Evolutionary conservation across 1,140 invertebrate species (phyloP).

Genomic region (Luehdorfia chinensis): DNA sequence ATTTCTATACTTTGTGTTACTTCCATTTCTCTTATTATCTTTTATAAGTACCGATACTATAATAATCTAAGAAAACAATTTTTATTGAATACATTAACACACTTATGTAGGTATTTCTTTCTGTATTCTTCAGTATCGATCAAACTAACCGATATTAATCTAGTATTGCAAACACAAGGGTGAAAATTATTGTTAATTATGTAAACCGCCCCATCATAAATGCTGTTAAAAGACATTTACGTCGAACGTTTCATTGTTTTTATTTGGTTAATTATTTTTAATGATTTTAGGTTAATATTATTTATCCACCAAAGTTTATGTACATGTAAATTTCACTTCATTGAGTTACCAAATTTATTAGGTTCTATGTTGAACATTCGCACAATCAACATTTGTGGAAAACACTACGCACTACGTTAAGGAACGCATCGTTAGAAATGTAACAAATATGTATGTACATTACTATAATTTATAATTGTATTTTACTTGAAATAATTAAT

Average conservation of each 20-base stretch:
- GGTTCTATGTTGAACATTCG: slow-evolving; percentile 36
- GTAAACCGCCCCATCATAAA: slow-evolving; percentile 20
- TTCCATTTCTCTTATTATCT: neutral
- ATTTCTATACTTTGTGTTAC: slow-evolving; percentile 13
- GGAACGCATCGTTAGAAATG: too few species aligned
- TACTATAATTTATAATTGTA: too few species aligned
- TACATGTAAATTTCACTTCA: slow-evolving; percentile 32
- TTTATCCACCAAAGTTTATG: slow-evolving; percentile 63
- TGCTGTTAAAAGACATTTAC: slow-evolving; percentile 54
- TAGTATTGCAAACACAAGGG: neutral
- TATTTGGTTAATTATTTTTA: slow-evolving; percentile 65
- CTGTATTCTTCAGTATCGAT: slow-evolving; percentile 9
- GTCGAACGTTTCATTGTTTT: slow-evolving; percentile 49
- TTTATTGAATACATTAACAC: too few species aligned
- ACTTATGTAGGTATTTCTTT: too few species aligned
- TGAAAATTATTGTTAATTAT: neutral
- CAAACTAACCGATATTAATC: slow-evolving; percentile 13
- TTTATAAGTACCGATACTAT: too few species aligned
- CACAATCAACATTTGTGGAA: slow-evolving; percentile 34
- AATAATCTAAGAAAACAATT: too few species aligned
- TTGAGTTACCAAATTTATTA: slow-evolving; percentile 58
- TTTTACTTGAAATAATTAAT: too few species aligned
- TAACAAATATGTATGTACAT: too few species aligned
- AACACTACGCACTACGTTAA: too few species aligned
- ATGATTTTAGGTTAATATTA: slow-evolving; percentile 59